A percentile compares a stretch with the other conserved stretches of the same genome.
Conservation (phyloP, 2,888 invertebrate genomes). For the Heliconius aoede region DNA sequence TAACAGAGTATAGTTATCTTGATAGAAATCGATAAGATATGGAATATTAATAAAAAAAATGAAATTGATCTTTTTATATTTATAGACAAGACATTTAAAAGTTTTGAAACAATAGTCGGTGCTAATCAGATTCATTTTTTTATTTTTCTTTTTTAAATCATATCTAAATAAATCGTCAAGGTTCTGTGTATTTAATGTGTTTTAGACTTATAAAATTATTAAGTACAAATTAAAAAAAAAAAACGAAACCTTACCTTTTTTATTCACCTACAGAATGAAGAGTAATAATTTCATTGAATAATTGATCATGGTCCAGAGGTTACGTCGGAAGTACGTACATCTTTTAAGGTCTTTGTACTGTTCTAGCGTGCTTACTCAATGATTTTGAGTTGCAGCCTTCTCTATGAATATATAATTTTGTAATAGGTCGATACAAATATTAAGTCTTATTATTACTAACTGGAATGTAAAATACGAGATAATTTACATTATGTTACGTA, state of each 20-base stretch:
- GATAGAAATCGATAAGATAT: background rate
- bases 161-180: background rate
- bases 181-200: background rate
- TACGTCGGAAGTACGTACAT: conserved; percentile 38
- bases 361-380: conserved; percentile 25
- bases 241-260: background rate
- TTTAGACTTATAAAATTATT: background rate
- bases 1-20: background rate
- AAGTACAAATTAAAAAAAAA: background rate
- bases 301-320: conserved; percentile 40
- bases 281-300: conserved; percentile 34
- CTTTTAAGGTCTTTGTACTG: conserved; percentile 43
- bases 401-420: conserved; percentile 24
- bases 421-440: conserved; percentile 5
- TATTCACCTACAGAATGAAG: conserved; percentile 5
- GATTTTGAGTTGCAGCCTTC: conserved; percentile 28
- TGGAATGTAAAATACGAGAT: background rate
- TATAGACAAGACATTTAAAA: no score
- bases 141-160: background rate
- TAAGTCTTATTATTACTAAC: background rate
- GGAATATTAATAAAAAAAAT: background rate
- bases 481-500: background rate
- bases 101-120: no score
- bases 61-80: no score
- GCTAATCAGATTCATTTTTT: no score